These are phyloP conservation scores for Sarcophaga caerulescens DNA, from an alignment of 2,888 invertebrate species.

Conservation along the genomic window DNA sequence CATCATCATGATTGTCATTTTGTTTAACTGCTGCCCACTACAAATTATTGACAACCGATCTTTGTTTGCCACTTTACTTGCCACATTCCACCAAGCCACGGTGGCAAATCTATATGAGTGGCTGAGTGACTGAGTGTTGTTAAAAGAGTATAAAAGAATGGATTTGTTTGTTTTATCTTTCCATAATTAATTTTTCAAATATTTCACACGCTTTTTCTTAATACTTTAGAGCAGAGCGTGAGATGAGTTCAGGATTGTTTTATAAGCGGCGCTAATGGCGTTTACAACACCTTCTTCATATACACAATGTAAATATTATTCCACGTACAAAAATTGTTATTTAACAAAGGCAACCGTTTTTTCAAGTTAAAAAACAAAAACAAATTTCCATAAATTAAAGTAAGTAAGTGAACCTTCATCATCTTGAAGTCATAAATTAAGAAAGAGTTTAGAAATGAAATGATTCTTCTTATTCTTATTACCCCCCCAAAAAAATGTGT, in stretches of 20 bases:
- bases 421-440: too few species aligned
- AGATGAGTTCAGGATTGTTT: constrained; percentile 11
- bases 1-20: constrained; percentile 17
- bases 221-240: constrained; percentile 26
- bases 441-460: too few species aligned
- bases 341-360: too few species aligned
- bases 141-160: constrained; percentile 50
- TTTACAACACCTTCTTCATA: constrained; percentile 32
- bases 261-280: not conserved
- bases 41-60: constrained; percentile 49
- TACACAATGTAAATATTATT: not conserved
- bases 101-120: not conserved
- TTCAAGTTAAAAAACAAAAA: too few species aligned
- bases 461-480: too few species aligned
- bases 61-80: constrained; percentile 18
- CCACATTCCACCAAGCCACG: constrained; percentile 19
- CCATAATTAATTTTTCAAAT: constrained; percentile 67
- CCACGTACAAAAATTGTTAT: not conserved
- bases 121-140: constrained; percentile 18
- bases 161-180: constrained; percentile 61
- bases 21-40: constrained; percentile 49
- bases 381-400: too few species aligned
- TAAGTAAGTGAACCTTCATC: too few species aligned
- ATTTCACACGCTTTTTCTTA: constrained; percentile 62
- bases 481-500: too few species aligned